Conservation (phyloP, 2,113 vertebrate species). For the Parus major region DNA sequence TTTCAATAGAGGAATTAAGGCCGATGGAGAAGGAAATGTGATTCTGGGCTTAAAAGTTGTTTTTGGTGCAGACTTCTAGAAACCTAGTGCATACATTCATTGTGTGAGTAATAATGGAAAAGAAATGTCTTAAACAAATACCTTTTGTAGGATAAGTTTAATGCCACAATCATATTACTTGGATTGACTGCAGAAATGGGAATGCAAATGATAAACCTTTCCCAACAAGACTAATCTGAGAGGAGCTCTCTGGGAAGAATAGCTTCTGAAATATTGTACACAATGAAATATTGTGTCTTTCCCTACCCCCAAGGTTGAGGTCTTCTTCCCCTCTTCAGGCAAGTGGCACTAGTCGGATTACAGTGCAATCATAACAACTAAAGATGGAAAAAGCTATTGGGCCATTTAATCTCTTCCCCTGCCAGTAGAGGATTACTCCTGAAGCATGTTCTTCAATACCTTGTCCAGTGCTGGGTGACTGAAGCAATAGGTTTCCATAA, state of each 20-base stretch:
- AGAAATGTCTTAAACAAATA: slow-evolving; percentile 55
- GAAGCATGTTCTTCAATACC: slow-evolving; percentile 59
- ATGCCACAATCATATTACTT: slow-evolving; percentile 54
- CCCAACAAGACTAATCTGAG: slow-evolving; percentile 53
- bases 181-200: slow-evolving; percentile 46
- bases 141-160: slow-evolving; percentile 60
- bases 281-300: slow-evolving; percentile 59
- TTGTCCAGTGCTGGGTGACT: slow-evolving; percentile 32
- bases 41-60: slow-evolving; percentile 65
- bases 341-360: slow-evolving; percentile 65
- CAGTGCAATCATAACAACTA: slow-evolving; percentile 56
- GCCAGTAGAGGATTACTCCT: slow-evolving; percentile 59
- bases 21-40: slow-evolving; percentile 38
- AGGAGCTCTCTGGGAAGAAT: slow-evolving; percentile 36
- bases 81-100: slow-evolving; percentile 39
- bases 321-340: slow-evolving; percentile 30
- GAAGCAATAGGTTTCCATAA: slow-evolving; percentile 40
- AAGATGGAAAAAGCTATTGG: slow-evolving; percentile 62
- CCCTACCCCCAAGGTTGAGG: background rate
- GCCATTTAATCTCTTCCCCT: slow-evolving; percentile 63
- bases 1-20: slow-evolving; percentile 62
- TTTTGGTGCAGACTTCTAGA: slow-evolving; percentile 58
- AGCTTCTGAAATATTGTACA: slow-evolving; percentile 38
- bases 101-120: slow-evolving; percentile 59
- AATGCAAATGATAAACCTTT: slow-evolving; percentile 51